Evolutionary conservation across 2,888 invertebrate genomes (phyloP).

Genomic region (Polydrusus pterygomalis): DNA sequence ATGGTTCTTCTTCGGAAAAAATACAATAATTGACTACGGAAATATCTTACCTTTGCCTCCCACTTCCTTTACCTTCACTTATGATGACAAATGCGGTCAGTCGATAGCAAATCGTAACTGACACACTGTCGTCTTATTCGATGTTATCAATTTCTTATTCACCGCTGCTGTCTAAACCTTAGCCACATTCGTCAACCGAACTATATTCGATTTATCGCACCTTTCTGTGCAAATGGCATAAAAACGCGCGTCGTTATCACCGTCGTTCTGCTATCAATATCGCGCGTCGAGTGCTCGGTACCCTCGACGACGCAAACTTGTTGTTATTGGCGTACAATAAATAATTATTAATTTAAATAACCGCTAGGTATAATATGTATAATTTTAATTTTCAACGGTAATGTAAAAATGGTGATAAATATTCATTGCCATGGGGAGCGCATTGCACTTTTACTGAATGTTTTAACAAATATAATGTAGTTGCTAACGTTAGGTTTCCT

Average conservation of each 20-base stretch:
- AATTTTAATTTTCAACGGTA: constrained; percentile 25
- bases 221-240: not conserved
- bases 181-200: not conserved
- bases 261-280: constrained; percentile 26
- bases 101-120: no score
- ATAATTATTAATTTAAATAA: constrained; percentile 38
- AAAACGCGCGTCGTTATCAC: constrained; percentile 12
- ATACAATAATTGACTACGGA: no score
- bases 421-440: constrained; percentile 9
- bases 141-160: not conserved
- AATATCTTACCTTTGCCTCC: no score
- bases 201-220: constrained; percentile 6
- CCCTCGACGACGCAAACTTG: constrained; percentile 16
- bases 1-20: no score
- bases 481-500: no score
- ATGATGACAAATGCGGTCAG: no score
- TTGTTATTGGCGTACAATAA: constrained; percentile 32
- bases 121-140: not conserved
- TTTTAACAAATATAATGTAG: not conserved
- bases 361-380: constrained; percentile 39
- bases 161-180: not conserved
- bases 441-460: not conserved
- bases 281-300: not conserved
- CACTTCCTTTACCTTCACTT: no score
- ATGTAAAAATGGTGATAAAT: constrained; percentile 19